Conservation (phyloP, 2,888 invertebrate species). For the Lissocephala sabroskyi region DNA sequence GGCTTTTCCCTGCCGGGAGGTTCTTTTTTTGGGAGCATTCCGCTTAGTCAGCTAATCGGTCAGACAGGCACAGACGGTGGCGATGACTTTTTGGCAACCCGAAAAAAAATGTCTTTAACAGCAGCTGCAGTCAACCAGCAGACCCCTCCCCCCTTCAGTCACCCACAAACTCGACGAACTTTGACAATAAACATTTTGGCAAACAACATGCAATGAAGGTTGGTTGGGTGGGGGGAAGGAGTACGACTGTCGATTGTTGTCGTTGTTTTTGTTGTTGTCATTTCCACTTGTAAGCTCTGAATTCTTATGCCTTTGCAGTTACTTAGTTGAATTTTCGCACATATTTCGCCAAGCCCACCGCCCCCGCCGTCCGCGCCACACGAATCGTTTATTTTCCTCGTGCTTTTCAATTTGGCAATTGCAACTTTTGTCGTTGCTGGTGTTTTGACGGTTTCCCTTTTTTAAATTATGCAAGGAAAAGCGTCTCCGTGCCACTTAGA, state of each 20-base stretch:
- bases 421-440: slow-evolving; percentile 29
- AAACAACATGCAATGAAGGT: slow-evolving; percentile 23
- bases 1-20: no score
- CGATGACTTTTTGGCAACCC: slow-evolving; percentile 11
- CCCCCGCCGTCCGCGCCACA: no score
- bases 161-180: slow-evolving; percentile 29
- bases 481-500: slow-evolving; percentile 46
- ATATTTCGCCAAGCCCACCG: no score
- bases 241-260: not conserved
- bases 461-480: slow-evolving; percentile 44
- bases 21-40: not conserved
- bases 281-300: slow-evolving; percentile 25
- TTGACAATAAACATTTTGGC: slow-evolving; percentile 56
- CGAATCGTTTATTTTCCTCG: slow-evolving; percentile 20
- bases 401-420: slow-evolving; percentile 52
- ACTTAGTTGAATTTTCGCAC: slow-evolving; percentile 1
- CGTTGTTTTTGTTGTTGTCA: not conserved
- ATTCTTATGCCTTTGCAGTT: slow-evolving; percentile 20
- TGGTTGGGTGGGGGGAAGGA: slow-evolving; percentile 31
- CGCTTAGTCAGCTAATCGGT: not conserved
- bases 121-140: no score
- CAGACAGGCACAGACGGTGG: not conserved
- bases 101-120: slow-evolving; percentile 11
- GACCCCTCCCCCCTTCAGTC: no score
- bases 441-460: slow-evolving; percentile 22